Evolutionary conservation across 2,888 invertebrate species (phyloP).

Genomic region (Plusia festucae): DNA sequence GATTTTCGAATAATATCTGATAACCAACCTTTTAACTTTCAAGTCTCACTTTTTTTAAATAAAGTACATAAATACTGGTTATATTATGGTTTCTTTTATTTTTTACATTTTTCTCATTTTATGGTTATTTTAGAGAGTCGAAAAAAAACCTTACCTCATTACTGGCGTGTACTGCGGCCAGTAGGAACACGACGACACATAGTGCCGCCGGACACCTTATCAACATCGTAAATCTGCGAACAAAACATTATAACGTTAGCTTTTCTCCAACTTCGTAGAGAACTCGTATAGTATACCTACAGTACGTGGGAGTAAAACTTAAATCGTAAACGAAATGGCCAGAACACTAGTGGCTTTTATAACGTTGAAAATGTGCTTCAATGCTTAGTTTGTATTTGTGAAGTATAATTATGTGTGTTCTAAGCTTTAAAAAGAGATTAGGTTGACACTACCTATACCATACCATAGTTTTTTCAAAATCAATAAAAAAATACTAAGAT

Average conservation of each 20-base stretch:
- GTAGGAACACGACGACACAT: constrained; percentile 91
- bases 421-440: background rate
- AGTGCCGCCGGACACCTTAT: constrained; percentile 93
- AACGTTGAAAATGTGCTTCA: constrained; percentile 26
- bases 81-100: too few relatives aligned
- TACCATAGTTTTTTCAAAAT: too few relatives aligned
- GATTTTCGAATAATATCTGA: too few relatives aligned
- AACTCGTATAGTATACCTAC: constrained; percentile 13
- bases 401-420: background rate
- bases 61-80: too few relatives aligned
- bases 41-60: too few relatives aligned
- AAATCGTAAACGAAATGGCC: constrained; percentile 25
- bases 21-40: too few relatives aligned
- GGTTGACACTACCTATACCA: too few relatives aligned
- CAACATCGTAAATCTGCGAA: constrained; percentile 92
- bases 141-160: constrained; percentile 89
- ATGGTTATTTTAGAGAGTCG: too few relatives aligned
- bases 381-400: constrained; percentile 23
- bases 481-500: too few relatives aligned
- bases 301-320: constrained; percentile 22
- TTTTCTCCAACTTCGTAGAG: constrained; percentile 33
- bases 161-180: constrained; percentile 88
- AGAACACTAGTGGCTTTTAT: constrained; percentile 39
- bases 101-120: too few relatives aligned
- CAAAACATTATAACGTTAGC: constrained; percentile 78